These are phyloP conservation scores for Matsumurasca onukii DNA, from an alignment of 1,140 invertebrate species.

Conservation along the genomic window DNA sequence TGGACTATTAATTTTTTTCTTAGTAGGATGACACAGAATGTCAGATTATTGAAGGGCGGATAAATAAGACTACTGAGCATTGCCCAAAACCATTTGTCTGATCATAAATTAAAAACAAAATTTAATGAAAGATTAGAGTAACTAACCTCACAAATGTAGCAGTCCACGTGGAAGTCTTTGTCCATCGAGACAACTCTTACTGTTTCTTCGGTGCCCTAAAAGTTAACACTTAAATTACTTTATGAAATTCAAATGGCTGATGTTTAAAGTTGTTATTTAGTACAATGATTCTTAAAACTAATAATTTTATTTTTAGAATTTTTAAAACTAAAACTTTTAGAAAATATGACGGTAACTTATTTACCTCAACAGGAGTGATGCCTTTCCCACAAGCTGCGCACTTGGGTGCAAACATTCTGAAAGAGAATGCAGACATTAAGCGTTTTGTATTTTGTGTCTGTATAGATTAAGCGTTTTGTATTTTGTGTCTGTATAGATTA, in stretches of 20 bases:
- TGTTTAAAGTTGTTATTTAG: background rate
- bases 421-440: conserved; percentile 31
- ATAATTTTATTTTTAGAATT: background rate
- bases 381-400: conserved; percentile 96
- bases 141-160: conserved; percentile 91
- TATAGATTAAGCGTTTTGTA: too few species aligned
- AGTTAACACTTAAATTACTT: conserved; percentile 28
- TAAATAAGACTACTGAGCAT: too few species aligned
- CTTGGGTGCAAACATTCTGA: conserved; percentile 94
- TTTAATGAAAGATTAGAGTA: too few species aligned
- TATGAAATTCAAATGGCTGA: background rate
- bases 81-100: too few species aligned
- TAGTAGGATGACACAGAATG: too few species aligned
- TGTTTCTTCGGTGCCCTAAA: conserved; percentile 93
- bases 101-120: too few species aligned
- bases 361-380: conserved; percentile 74
- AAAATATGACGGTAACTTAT: background rate
- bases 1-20: too few species aligned
- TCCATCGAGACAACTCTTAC: conserved; percentile 98
- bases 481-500: too few species aligned
- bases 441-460: too few species aligned
- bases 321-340: background rate
- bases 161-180: conserved; percentile 98
- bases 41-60: too few species aligned
- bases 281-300: background rate